These are phyloP conservation scores for Pyxicephalus adspersus DNA, from an alignment of 2,113 vertebrate genomes.

Conservation along the genomic window DNA sequence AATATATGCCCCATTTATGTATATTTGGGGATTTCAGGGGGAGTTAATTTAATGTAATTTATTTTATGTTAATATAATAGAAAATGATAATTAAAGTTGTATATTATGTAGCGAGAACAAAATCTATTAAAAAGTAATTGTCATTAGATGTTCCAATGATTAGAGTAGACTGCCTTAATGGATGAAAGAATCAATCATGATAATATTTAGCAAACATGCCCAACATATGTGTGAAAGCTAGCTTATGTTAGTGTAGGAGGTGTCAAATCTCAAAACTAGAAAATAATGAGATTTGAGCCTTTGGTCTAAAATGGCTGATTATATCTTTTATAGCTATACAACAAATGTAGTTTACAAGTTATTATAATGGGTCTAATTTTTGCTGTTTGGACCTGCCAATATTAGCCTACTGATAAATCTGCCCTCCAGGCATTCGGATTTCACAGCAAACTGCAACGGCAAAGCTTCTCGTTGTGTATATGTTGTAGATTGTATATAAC, in stretches of 20 bases:
- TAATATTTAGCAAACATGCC: constrained; percentile 6
- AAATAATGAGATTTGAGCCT: constrained; percentile 23
- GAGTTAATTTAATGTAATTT: background rate
- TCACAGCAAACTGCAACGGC: no score
- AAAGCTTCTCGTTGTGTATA: no score
- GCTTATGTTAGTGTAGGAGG: constrained; percentile 2
- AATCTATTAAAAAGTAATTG: constrained; percentile 18
- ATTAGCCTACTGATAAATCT: no score
- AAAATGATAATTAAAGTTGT: constrained; percentile 23
- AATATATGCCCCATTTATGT: background rate
- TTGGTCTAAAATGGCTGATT: background rate
- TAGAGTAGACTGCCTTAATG: constrained; percentile 29
- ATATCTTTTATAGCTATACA: background rate
- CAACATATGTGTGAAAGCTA: background rate
- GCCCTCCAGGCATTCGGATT: no score
- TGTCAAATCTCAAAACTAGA: constrained; percentile 18
- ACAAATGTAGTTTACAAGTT: no score
- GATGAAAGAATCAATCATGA: constrained; percentile 28
- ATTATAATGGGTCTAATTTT: no score
- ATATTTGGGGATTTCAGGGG: background rate
- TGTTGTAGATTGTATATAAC: no score
- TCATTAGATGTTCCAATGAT: constrained; percentile 20
- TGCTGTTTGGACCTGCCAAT: no score
- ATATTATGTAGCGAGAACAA: constrained; percentile 16
- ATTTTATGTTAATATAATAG: constrained; percentile 11